Percentiles rank a stretch among this genome's conserved stretches.
These are phyloP conservation scores for Apeira syringaria DNA, from an alignment of 2,888 invertebrate genomes.

Conservation along the genomic window DNA sequence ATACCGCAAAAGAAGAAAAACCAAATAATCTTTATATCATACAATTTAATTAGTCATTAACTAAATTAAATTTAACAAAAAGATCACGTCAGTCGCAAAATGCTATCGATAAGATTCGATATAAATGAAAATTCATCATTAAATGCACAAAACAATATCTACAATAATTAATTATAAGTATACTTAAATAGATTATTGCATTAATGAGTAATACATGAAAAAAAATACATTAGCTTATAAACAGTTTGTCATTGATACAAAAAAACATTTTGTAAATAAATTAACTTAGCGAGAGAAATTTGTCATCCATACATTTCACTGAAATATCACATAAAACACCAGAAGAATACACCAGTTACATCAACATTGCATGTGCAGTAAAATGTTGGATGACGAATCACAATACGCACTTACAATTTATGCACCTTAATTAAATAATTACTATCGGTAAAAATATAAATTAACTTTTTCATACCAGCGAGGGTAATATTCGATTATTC, in stretches of 20 bases:
- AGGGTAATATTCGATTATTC: slow-evolving; percentile 22
- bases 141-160: slow-evolving; percentile 54
- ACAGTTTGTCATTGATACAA: slow-evolving; percentile 16
- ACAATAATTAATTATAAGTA: slow-evolving; percentile 31
- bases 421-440: slow-evolving; percentile 18
- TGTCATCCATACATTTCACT: neutral
- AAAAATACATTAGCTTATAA: slow-evolving; percentile 23
- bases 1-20: too few species aligned
- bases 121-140: slow-evolving; percentile 41
- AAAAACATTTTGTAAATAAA: slow-evolving; percentile 35
- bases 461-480: slow-evolving; percentile 23
- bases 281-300: slow-evolving; percentile 27
- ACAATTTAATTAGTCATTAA: slow-evolving; percentile 31
- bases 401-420: neutral
- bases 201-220: slow-evolving; percentile 37
- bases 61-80: slow-evolving; percentile 46
- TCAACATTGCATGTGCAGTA: neutral
- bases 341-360: neutral
- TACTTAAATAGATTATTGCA: slow-evolving; percentile 43
- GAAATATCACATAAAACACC: neutral
- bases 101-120: slow-evolving; percentile 40
- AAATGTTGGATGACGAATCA: neutral
- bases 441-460: slow-evolving; percentile 31
- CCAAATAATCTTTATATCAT: slow-evolving; percentile 13
- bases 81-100: slow-evolving; percentile 51